These are phyloP conservation scores for Lepidurus couesii DNA, from an alignment of 1,140 invertebrate genomes.

Conservation along the genomic window DNA sequence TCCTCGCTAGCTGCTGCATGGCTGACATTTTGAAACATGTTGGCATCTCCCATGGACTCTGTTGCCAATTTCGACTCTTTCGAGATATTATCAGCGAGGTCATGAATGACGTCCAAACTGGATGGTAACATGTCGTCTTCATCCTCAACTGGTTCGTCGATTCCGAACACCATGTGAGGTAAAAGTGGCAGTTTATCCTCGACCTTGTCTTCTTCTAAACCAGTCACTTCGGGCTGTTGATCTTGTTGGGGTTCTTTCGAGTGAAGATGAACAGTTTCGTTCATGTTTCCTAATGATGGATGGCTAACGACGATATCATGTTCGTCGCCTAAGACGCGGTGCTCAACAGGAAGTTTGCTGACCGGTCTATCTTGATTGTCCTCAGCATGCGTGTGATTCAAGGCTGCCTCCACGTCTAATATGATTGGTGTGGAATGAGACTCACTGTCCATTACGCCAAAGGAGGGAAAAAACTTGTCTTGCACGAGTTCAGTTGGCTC, in stretches of 20 bases:
- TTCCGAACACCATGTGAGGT: neutral
- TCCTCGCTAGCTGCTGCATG: neutral
- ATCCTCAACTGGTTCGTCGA: neutral
- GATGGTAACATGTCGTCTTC: neutral
- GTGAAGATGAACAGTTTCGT: neutral
- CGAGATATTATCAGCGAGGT: slow-evolving; percentile 1
- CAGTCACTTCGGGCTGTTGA: neutral
- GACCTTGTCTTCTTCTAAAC: neutral
- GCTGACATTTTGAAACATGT: neutral
- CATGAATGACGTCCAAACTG: neutral
- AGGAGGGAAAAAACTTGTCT: neutral
- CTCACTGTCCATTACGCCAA: neutral
- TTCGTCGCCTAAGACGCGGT: neutral
- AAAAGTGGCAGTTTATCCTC: neutral
- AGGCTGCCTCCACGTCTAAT: neutral
- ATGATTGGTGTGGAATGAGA: neutral
- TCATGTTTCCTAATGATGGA: neutral
- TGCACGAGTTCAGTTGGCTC: neutral
- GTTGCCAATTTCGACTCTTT: neutral
- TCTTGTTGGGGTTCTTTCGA: neutral
- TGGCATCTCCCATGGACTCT: neutral
- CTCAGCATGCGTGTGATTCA: neutral
- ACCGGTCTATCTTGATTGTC: slow-evolving; percentile 3
- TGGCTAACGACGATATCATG: neutral
- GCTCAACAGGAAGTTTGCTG: slow-evolving; percentile 17